Conservation (phyloP, 2,113 vertebrate genomes). For the Ameiurus melas region DNA sequence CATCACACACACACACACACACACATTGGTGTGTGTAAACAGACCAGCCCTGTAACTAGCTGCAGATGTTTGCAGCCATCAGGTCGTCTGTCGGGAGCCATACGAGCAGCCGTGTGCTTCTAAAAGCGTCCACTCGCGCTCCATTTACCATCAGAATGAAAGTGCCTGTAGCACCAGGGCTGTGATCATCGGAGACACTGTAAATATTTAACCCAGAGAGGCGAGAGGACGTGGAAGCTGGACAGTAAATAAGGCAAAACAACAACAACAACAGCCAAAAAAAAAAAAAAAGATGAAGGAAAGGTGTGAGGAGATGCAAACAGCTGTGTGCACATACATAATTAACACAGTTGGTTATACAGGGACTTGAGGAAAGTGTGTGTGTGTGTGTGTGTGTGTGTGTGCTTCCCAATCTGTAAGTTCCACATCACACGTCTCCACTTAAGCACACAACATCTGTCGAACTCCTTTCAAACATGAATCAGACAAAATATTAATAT, state of each 20-base stretch:
- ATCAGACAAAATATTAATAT: neutral
- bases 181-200: constrained; percentile 48
- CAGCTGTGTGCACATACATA: constrained; percentile 64
- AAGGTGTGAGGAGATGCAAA: constrained; percentile 56
- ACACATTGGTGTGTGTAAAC: neutral
- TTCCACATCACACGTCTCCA: neutral
- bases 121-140: constrained; percentile 62
- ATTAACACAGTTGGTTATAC: constrained; percentile 58
- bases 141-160: constrained; percentile 61
- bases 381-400: constrained; percentile 5
- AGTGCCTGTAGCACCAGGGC: constrained; percentile 47
- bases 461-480: neutral
- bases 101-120: constrained; percentile 65
- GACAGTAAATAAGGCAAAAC: constrained; percentile 65
- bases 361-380: constrained; percentile 15
- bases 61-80: constrained; percentile 13
- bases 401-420: neutral
- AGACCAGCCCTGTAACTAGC: constrained; percentile 9
- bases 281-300: constrained; percentile 50
- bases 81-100: constrained; percentile 53
- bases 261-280: constrained; percentile 34
- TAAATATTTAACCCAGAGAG: constrained; percentile 69
- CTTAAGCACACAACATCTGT: neutral
- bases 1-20: neutral
- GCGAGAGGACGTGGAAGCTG: neutral